Evolutionary conservation across 1,140 invertebrate genomes (phyloP), one percentile per base, ranked within the genome.

Genomic region (Nixonia krombeini): DNA sequence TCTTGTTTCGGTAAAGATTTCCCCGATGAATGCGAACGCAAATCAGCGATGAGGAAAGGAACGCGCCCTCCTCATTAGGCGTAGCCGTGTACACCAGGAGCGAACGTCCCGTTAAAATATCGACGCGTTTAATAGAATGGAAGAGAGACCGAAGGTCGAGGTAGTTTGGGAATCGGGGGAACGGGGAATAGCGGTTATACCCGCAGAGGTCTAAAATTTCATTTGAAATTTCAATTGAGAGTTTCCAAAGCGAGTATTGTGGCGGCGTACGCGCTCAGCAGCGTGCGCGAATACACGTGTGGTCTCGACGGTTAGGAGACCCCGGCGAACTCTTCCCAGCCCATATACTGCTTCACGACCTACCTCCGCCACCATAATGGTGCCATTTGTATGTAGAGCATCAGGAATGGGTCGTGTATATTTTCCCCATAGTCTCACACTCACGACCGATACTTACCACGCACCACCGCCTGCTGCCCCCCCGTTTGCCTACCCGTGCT

Each of bases 321-420:
- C 37, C 37, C 18, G 16, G 37, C n/a, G 15, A 42, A 16, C 47
- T 58, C 44, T 42, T 49, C 45, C 26, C 45, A 13, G 49, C 47
- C 44, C 44, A 47, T 49, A 47, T 45, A 4, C 53, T 12, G 42
- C 38, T 45, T 49, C 41, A 69, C 70, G 56, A 58, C 49, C 68
- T 65, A 61, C 56, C 40, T 67, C 70, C 38, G 46, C 31, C 44
- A 37, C 62, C 67, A 49, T 73, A 75, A 75, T 75, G 59, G 44
- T 49, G 41, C 58, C 66, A 66, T 75, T 73, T 75, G 69, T 75
- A 72, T 75, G 71, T 73, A 72, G 51, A 71, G 58, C 67, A 26
- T 17, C 41, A 35, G 33, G 28, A 57, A 57, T 38, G 52, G 50
- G 16, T 33, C 44, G 53, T 41, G 53, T 53, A 58, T 58, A 58